Evolutionary conservation across 2,113 vertebrate species (phyloP).

Genomic region (Gallinago media): DNA sequence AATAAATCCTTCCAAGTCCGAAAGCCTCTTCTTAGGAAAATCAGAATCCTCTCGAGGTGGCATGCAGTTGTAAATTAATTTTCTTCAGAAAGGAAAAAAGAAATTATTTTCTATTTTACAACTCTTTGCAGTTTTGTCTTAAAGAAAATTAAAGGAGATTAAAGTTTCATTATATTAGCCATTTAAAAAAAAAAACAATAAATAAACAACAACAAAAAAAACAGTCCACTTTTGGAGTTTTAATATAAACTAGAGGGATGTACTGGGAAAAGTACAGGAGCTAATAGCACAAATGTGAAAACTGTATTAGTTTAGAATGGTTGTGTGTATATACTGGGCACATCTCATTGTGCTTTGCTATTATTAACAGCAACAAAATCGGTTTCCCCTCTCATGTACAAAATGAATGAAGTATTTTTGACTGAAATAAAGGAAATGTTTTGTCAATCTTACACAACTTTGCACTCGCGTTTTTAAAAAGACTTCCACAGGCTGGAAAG

Average conservation of each 20-base stretch:
- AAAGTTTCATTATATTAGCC: background rate
- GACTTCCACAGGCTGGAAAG: background rate
- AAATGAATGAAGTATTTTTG: background rate
- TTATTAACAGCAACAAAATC: background rate
- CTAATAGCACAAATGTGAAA: background rate
- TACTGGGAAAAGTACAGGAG: background rate
- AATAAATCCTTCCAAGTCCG: background rate
- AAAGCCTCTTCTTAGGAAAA: background rate
- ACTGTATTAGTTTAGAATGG: background rate
- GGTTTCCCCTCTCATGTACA: background rate
- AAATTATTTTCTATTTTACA: background rate
- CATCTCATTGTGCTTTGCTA: background rate
- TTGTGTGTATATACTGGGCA: background rate
- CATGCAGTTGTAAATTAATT: background rate
- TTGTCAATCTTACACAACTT: background rate
- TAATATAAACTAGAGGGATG: background rate
- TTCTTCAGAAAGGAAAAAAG: background rate
- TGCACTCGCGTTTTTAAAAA: background rate
- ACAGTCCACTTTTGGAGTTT: background rate
- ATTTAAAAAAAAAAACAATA: background rate
- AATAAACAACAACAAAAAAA: fast-evolving
- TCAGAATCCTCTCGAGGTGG: background rate
- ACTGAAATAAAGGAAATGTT: background rate
- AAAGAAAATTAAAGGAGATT: background rate
- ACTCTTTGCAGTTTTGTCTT: background rate